Evolutionary conservation across 2,113 vertebrate genomes (phyloP).

Genomic region (Crotalus viridis): DNA sequence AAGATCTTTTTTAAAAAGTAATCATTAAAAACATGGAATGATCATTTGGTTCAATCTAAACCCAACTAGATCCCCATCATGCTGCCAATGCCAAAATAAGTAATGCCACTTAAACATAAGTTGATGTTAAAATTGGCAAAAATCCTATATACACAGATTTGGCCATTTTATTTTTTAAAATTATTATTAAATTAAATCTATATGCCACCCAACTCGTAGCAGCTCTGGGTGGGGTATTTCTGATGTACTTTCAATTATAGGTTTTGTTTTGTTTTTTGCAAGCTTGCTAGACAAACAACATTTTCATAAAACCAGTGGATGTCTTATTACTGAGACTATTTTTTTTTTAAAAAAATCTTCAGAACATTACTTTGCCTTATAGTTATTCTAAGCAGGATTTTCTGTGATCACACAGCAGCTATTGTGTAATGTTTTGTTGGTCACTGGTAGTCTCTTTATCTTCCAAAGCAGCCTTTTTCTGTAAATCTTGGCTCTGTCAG

Average conservation of each 20-base stretch:
- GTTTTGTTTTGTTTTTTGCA: not conserved
- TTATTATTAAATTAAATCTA: not conserved
- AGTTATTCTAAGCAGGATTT: conserved; percentile 26
- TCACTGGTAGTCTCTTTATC: conserved; percentile 30
- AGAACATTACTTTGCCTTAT: fast-evolving
- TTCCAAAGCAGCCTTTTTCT: conserved; percentile 34
- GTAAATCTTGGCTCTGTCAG: conserved; percentile 41
- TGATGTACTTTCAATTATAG: not conserved
- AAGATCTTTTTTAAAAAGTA: not conserved
- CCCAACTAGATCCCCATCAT: not conserved
- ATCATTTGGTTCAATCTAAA: not conserved
- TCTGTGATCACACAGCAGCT: conserved; percentile 38
- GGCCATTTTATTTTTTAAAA: not conserved
- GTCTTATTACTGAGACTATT: not conserved
- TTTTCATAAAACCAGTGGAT: not conserved
- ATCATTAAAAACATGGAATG: not conserved
- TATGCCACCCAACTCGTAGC: not conserved
- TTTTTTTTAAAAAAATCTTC: not conserved
- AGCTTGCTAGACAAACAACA: not conserved
- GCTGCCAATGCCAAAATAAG: not conserved
- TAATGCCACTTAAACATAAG: not conserved
- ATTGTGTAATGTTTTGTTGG: conserved; percentile 40
- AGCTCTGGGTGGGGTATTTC: not conserved
- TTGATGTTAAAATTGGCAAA: not conserved
- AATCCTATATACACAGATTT: not conserved